Conservation (phyloP, 2,888 invertebrate genomes). For the Drosophila acutilabella region DNA sequence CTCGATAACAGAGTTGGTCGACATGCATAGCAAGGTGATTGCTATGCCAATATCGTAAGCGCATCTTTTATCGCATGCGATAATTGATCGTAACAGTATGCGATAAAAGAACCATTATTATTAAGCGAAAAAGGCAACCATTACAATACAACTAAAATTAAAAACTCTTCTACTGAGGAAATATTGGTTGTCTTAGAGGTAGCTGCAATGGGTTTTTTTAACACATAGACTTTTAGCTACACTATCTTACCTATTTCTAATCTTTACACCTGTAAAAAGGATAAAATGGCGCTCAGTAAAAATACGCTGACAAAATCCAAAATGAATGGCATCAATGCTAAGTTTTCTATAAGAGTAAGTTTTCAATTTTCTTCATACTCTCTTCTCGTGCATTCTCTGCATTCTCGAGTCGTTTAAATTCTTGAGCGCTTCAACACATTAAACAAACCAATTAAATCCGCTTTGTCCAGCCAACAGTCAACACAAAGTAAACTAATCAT, state of each 20-base stretch:
- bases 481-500: conserved; percentile 64
- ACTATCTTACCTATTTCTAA: conserved; percentile 20
- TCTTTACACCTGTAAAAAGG: conserved; percentile 30
- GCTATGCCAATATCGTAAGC: too few species aligned
- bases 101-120: too few species aligned
- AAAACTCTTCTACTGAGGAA: not conserved
- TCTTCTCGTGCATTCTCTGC: conserved; percentile 46
- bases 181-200: conserved; percentile 5
- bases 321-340: conserved; percentile 64
- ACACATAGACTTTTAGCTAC: conserved; percentile 5
- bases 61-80: too few species aligned
- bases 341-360: conserved; percentile 69
- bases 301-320: conserved; percentile 47
- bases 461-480: conserved; percentile 26
- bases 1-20: too few species aligned
- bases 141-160: conserved; percentile 3
- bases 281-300: conserved; percentile 58
- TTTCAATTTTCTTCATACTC: conserved; percentile 30
- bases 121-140: too few species aligned
- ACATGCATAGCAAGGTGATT: too few species aligned
- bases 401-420: conserved; percentile 40
- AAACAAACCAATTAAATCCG: conserved; percentile 32
- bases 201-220: conserved; percentile 10
- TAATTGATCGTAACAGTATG: too few species aligned
- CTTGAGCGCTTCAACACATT: conserved; percentile 61